Evolutionary conservation across 2,113 vertebrate species (phyloP).

Genomic region (Acanthisitta chloris): DNA sequence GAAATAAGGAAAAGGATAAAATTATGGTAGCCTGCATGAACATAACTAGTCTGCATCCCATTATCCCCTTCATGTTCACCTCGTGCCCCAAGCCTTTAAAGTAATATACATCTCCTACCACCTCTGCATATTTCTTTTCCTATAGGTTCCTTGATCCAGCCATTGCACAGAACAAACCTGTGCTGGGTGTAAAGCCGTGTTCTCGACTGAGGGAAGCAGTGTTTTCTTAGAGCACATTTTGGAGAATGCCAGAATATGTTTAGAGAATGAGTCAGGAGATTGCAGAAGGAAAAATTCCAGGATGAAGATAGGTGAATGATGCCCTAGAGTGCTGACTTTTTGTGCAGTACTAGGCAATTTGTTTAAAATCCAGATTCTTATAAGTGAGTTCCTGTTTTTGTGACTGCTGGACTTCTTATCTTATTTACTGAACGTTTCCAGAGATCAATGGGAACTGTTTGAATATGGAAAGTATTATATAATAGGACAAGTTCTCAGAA

Average conservation of each 20-base stretch:
- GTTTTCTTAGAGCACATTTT: neutral
- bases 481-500: neutral
- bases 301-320: neutral
- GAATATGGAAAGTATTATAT: constrained; percentile 2
- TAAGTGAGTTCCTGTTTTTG: neutral
- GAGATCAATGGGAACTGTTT: neutral
- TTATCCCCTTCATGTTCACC: neutral
- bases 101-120: neutral
- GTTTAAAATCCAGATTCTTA: neutral
- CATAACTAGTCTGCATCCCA: neutral
- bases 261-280: constrained; percentile 14
- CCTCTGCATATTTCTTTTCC: neutral
- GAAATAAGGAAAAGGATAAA: neutral
- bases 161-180: neutral
- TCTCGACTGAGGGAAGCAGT: neutral
- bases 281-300: constrained; percentile 1
- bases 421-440: constrained; percentile 1
- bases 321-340: neutral
- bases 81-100: neutral
- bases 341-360: neutral
- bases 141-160: neutral
- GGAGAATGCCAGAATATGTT: constrained; percentile 10
- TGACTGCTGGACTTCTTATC: neutral
- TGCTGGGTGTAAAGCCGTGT: neutral
- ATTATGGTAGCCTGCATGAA: neutral